Percentiles rank a stretch among this genome's conserved stretches.
These are phyloP conservation scores for Peromyscus eremicus DNA, from an alignment of 2,797 vertebrate species.

Conservation along the genomic window DNA sequence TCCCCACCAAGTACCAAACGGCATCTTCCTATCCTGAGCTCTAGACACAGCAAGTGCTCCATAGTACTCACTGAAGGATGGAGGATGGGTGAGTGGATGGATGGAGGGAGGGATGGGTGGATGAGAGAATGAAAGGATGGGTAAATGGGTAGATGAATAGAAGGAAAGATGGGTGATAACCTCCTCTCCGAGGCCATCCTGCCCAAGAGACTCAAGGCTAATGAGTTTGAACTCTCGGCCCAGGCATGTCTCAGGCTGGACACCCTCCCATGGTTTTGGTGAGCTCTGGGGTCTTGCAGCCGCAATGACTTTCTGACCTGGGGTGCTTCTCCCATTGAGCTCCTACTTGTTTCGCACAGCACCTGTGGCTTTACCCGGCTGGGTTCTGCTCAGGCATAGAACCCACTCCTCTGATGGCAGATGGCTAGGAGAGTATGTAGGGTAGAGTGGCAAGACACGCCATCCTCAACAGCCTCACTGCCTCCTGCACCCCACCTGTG, in stretches of 20 bases:
- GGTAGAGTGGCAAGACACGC: not conserved
- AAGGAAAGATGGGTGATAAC: not conserved
- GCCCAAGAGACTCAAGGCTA: not conserved
- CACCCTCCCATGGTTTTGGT: not conserved
- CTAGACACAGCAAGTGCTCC: not conserved
- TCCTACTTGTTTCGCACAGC: accelerated
- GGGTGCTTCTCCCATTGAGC: not conserved
- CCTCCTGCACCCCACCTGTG: not conserved
- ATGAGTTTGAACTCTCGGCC: not conserved
- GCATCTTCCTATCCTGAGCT: not conserved
- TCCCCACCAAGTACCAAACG: not conserved
- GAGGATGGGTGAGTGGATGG: no score
- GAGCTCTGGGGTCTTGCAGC: not conserved
- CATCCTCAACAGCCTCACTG: not conserved
- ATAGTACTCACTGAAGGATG: no score
- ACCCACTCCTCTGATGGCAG: not conserved
- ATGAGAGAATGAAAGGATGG: not conserved
- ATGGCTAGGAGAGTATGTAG: no score
- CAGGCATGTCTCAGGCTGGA: not conserved
- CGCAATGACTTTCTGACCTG: not conserved
- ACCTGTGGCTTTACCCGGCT: not conserved
- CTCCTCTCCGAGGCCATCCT: not conserved
- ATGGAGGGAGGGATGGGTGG: not conserved
- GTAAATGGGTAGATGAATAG: no score
- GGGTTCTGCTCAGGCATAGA: no score